phyloP scores from a whole-genome alignment of 1,140 invertebrate species.

The Fopius arisanus region DNA sequence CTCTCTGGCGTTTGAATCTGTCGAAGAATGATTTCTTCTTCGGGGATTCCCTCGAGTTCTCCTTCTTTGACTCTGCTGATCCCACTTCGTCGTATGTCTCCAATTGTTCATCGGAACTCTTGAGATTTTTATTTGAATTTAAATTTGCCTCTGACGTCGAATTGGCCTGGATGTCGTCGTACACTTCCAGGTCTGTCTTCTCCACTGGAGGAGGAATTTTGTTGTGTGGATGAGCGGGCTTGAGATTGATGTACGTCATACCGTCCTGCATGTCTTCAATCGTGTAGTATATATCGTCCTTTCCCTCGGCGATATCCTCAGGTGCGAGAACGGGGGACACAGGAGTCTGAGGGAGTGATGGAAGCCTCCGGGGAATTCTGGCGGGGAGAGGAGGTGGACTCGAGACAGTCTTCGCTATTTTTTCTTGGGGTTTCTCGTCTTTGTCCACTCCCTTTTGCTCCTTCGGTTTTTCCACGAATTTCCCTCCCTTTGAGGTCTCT shows the following conservation, averaged over 20 bases:
- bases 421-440: not conserved
- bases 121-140: no score
- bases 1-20: constrained; percentile 38
- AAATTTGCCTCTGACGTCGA: no score
- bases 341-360: constrained; percentile 46
- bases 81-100: not conserved
- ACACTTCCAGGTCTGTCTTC: not conserved
- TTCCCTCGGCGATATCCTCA: constrained; percentile 44
- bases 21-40: constrained; percentile 46
- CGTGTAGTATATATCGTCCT: constrained; percentile 57
- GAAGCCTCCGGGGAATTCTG: constrained; percentile 48
- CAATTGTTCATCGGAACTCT: not conserved
- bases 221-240: not conserved
- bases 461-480: not conserved
- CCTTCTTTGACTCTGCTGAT: not conserved
- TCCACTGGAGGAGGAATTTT: not conserved
- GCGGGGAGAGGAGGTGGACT: constrained; percentile 46
- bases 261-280: constrained; percentile 53
- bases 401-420: not conserved
- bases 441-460: not conserved
- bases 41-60: constrained; percentile 27
- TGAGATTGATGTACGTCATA: constrained; percentile 41
- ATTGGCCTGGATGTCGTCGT: constrained; percentile 20
- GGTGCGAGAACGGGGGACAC: not conserved
- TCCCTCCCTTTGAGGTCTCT: not conserved